phyloP scores from a whole-genome alignment of 2,797 vertebrate species.

The Mycteria americana region DNA sequence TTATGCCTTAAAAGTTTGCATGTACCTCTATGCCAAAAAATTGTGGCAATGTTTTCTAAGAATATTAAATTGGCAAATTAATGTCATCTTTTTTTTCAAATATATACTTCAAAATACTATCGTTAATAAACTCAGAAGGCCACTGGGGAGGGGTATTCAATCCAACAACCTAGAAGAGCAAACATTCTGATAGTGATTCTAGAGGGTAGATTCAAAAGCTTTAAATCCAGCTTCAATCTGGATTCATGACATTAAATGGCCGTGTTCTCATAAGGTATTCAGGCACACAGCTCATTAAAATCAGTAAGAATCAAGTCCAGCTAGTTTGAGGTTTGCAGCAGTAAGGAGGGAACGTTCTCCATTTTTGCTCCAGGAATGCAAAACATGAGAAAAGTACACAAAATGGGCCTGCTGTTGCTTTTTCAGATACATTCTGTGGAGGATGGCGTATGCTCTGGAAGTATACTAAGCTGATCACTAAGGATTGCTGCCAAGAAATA shows the following conservation, averaged over 20 bases:
- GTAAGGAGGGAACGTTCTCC: neutral
- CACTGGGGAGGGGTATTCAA: neutral
- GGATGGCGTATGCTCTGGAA: neutral
- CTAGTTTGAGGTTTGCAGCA: neutral
- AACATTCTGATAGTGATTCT: neutral
- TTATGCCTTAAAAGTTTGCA: neutral
- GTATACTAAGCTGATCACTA: neutral
- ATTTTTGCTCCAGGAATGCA: neutral
- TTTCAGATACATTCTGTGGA: neutral
- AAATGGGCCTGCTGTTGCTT: neutral
- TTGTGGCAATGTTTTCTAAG: neutral
- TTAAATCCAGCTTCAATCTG: neutral
- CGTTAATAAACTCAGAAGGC: neutral
- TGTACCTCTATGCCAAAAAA: neutral
- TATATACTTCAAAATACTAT: neutral
- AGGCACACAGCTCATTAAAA: neutral
- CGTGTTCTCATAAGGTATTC: neutral
- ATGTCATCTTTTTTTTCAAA: neutral
- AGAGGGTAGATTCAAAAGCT: neutral
- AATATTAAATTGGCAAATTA: neutral
- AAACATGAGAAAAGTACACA: neutral
- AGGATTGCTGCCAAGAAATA: neutral
- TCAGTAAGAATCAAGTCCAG: neutral
- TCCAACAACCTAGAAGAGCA: neutral
- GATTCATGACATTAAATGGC: neutral